Percentiles rank a stretch among this genome's conserved stretches.
Conservation (phyloP, 2,797 vertebrate species). For the Odontamblyopus rebecca region DNA sequence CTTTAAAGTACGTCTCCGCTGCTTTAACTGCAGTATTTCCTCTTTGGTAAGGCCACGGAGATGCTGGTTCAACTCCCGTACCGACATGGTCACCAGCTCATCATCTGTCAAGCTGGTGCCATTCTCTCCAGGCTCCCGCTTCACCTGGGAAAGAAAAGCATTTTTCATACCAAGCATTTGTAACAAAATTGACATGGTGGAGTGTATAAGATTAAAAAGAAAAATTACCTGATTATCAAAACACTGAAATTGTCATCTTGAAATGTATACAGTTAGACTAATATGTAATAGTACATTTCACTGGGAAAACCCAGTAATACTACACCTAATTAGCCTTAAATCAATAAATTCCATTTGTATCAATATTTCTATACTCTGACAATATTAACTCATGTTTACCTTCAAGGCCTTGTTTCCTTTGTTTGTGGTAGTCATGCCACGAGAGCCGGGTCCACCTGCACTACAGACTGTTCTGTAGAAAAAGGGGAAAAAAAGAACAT, state of each 20-base stretch:
- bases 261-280: neutral
- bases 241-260: neutral
- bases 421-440: constrained; percentile 98
- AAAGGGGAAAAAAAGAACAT: constrained; percentile 35
- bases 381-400: constrained; percentile 68
- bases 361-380: neutral
- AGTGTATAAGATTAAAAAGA: neutral
- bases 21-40: constrained; percentile 96
- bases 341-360: neutral
- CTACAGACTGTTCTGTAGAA: constrained; percentile 75
- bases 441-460: constrained; percentile 80
- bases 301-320: too few relatives aligned
- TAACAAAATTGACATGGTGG: neutral
- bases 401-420: constrained; percentile 99
- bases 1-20: constrained; percentile 95
- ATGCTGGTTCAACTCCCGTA: constrained; percentile 98
- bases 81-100: constrained; percentile 98
- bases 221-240: neutral
- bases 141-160: constrained; percentile 79
- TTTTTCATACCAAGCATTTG: neutral
- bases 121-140: constrained; percentile 98
- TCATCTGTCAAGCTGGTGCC: constrained; percentile 97
- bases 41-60: constrained; percentile 95
- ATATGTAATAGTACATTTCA: neutral
- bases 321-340: too few relatives aligned